phyloP scores from a whole-genome alignment of 2,888 invertebrate genomes.

The Latheticus oryzae region DNA sequence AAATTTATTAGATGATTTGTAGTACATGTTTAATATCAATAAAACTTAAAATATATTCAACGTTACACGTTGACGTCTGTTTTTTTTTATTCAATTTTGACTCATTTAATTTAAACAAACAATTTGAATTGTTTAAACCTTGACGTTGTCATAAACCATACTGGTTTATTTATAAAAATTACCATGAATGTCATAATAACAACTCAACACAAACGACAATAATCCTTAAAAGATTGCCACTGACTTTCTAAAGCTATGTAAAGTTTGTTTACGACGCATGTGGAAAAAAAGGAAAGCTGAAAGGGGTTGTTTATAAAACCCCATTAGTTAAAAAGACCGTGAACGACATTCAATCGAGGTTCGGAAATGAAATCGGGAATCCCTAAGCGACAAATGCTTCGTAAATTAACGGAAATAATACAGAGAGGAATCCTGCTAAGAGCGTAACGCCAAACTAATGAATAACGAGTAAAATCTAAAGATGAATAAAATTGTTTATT shows the following conservation, averaged over 20 bases:
- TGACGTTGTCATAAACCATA: constrained; percentile 16
- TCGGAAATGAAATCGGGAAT: constrained; percentile 49
- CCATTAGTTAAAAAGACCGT: constrained; percentile 34
- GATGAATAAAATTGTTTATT: too few relatives aligned
- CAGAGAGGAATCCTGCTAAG: constrained; percentile 33
- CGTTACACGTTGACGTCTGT: constrained; percentile 24
- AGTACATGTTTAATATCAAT: constrained; percentile 25
- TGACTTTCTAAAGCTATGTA: too few relatives aligned
- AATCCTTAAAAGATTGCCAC: too few relatives aligned
- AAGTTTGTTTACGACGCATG: too few relatives aligned
- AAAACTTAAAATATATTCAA: constrained; percentile 30
- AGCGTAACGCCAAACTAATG: constrained; percentile 11
- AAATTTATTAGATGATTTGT: constrained; percentile 35
- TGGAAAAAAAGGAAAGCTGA: too few relatives aligned
- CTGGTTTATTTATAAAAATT: too few relatives aligned
- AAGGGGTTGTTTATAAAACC: constrained; percentile 24
- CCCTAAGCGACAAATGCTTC: constrained; percentile 44
- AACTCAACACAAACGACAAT: too few relatives aligned
- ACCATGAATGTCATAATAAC: too few relatives aligned
- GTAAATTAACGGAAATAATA: constrained; percentile 52
- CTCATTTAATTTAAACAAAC: constrained; percentile 29
- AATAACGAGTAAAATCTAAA: too few relatives aligned
- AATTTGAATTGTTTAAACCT: constrained; percentile 22
- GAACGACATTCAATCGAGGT: constrained; percentile 46
- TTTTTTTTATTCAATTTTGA: constrained; percentile 26